These are phyloP conservation scores for Eristalis pertinax DNA, from an alignment of 2,888 invertebrate genomes.

Conservation along the genomic window DNA sequence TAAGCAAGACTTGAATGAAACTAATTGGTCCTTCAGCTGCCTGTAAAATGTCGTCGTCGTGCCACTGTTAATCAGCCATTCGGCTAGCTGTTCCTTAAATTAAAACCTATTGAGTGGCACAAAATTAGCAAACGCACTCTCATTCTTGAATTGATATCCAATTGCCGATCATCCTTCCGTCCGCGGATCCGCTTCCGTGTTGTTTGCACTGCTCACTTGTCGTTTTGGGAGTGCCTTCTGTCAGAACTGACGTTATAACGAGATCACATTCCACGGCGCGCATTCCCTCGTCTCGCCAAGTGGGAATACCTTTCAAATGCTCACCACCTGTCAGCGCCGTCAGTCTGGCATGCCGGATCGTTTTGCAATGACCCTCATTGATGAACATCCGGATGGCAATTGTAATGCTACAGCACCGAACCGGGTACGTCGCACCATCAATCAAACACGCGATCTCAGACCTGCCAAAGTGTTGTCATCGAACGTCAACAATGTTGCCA, in stretches of 20 bases:
- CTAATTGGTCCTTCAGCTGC: too few relatives aligned
- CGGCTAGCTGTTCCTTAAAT: too few relatives aligned
- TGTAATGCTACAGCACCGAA: not conserved
- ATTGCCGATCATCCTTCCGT: too few relatives aligned
- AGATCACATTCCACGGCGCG: not conserved
- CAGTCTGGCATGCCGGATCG: constrained; percentile 8
- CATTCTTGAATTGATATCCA: too few relatives aligned
- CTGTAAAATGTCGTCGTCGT: too few relatives aligned
- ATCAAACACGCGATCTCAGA: constrained; percentile 59
- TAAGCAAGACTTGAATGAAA: too few relatives aligned
- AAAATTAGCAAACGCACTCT: too few relatives aligned
- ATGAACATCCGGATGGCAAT: constrained; percentile 18
- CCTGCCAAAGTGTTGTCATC: constrained; percentile 63
- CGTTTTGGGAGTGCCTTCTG: not conserved
- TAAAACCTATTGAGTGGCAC: too few relatives aligned
- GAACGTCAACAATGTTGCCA: constrained; percentile 44
- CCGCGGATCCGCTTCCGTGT: too few relatives aligned
- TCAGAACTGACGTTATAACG: not conserved
- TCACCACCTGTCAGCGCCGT: not conserved
- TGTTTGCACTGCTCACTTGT: too few relatives aligned
- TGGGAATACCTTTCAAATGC: not conserved
- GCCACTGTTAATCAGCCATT: too few relatives aligned
- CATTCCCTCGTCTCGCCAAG: not conserved
- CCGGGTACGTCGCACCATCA: constrained; percentile 30
- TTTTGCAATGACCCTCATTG: constrained; percentile 17